These are phyloP conservation scores for Planiliza haematocheilus DNA, from an alignment of 2,113 vertebrate genomes.

Conservation along the genomic window DNA sequence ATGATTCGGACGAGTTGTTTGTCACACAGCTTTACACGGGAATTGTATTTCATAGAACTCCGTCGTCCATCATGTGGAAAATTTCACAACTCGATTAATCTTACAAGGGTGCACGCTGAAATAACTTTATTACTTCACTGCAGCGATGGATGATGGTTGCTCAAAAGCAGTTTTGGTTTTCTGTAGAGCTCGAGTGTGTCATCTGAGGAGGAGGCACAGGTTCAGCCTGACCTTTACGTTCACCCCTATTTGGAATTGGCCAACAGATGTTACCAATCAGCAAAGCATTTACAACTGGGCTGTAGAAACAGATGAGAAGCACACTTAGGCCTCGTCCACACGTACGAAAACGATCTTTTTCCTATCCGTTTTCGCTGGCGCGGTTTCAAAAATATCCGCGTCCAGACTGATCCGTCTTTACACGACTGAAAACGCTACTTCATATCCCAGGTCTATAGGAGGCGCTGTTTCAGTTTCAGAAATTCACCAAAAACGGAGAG, in stretches of 20 bases:
- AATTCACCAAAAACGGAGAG: too few species aligned
- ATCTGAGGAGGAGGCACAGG: background rate
- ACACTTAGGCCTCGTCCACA: background rate
- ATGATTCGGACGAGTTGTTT: background rate
- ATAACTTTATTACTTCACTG: background rate
- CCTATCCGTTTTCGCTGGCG: too few species aligned
- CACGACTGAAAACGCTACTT: too few species aligned
- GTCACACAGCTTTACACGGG: conserved; percentile 1
- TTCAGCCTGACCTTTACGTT: conserved; percentile 40
- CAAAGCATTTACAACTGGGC: background rate
- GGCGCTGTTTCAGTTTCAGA: too few species aligned
- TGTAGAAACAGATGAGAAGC: background rate
- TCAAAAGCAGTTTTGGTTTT: conserved; percentile 1
- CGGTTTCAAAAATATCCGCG: too few species aligned
- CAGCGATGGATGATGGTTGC: background rate
- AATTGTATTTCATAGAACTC: background rate
- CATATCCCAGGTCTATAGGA: too few species aligned
- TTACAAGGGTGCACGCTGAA: background rate
- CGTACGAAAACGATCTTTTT: too few species aligned
- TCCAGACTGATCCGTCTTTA: too few species aligned
- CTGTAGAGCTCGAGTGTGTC: conserved; percentile 1
- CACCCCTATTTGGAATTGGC: conserved; percentile 13
- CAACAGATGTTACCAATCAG: background rate
- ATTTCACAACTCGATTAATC: too few species aligned
- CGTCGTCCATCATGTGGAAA: too few species aligned